Base-by-base conservation (phyloP, 2,113 vertebrate species). In the Psephotus haematonotus region DNA sequence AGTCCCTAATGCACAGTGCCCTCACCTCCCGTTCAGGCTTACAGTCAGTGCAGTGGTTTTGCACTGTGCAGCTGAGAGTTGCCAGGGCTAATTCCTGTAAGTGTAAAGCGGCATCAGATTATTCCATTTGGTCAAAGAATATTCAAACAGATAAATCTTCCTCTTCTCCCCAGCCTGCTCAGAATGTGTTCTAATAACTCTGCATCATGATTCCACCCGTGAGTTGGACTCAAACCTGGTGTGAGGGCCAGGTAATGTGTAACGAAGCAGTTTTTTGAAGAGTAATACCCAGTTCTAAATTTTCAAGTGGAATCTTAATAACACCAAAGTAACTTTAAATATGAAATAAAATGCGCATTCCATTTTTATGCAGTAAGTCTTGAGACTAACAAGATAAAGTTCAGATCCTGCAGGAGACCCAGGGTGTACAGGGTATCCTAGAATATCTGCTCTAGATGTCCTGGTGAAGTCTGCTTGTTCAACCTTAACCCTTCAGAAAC, bases 1-100 rank as follows among this genome's bases (percentile, higher is more conserved):
- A 20, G 8, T 5, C 44, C 13, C 16, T 10, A 10, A 20, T 1
- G 8, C 3, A 12, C 11, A 7, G 9, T 19, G 24, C 20, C 20
- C 17, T 52, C 18, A 3, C 9, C 0, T 2, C 16, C 27, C 52
- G 13, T 35, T 25, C n/a, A 25, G 50, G 17, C 14, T 57, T 37
- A 17, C 5, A 6, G 28, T 46, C n/a, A 16, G 43, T 0, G 1
- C 2, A 4, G 29, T 17, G 39, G 31, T 25, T 88, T 46, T 27
- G 49, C 43, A 7, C 31, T 31, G 15, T 1, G 0, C 49, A 39
- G 24, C 77, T 25, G 49, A 77, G 23, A 50, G 57, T 55, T 67
- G 46, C 52, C 44, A 1, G 1, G 22, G 15, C 13, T 60, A 13
- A n/a, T 16, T 74, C 46, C 16, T 67, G 11, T 19, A 35, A 37